Percentiles rank a stretch among this genome's conserved stretches.
These are phyloP conservation scores for Pardosa pseudoannulata DNA, from an alignment of 2,888 invertebrate genomes.

Conservation along the genomic window DNA sequence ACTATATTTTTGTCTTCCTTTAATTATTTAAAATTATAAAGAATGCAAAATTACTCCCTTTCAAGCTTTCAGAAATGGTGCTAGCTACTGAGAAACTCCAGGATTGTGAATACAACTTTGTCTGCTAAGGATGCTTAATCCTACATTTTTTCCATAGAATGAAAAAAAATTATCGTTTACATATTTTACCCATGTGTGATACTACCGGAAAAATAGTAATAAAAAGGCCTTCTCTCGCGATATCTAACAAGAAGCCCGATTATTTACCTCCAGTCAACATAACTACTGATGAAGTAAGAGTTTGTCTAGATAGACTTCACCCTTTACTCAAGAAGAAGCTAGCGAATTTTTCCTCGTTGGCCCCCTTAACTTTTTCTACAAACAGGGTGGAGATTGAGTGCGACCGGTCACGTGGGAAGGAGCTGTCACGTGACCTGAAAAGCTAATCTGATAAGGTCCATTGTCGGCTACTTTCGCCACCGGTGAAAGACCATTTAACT, in stretches of 20 bases:
- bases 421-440: conserved; percentile 52
- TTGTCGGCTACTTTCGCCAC: conserved; percentile 13
- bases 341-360: conserved; percentile 31
- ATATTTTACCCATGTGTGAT: no score
- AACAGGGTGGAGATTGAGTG: conserved; percentile 71
- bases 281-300: conserved; percentile 49
- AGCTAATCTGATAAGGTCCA: conserved; percentile 20
- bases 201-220: no score
- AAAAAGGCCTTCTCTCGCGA: not conserved
- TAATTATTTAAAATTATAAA: no score
- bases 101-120: no score
- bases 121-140: no score
- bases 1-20: no score
- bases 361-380: conserved; percentile 68
- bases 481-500: conserved; percentile 64
- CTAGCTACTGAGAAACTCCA: no score
- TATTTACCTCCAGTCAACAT: conserved; percentile 46
- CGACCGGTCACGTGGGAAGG: conserved; percentile 60
- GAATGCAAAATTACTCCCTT: no score
- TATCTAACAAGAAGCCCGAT: not conserved
- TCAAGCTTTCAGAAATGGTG: no score
- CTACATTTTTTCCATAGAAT: no score
- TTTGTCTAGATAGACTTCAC: conserved; percentile 45
- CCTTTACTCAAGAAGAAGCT: conserved; percentile 31
- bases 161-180: no score